Evolutionary conservation across 2,888 invertebrate genomes (phyloP), one percentile per base, ranked within the genome.

Genomic region (Melieria crassipennis): DNA sequence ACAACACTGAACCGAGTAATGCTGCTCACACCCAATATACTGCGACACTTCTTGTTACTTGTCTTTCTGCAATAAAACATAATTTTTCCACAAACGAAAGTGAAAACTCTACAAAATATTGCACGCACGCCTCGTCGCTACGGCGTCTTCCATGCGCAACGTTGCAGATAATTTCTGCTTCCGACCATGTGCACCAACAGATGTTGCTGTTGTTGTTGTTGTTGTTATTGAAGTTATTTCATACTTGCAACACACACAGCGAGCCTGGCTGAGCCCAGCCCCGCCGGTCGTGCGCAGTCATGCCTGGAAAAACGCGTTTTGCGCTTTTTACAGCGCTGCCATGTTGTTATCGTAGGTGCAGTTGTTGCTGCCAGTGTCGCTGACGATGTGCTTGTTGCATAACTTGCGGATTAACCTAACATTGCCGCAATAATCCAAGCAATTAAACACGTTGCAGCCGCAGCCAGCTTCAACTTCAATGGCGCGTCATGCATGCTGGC

Each of bases 401-500:
- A 76, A 76, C 72, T 16, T 72, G 72, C 61, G 72, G 75, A 75
- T 76, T 75, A 74, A 72, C 72, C 63, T 61, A 68, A 65, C 70
- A 72, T 65, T 71, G 60, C 72, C 67, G 67, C 71, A 68, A 73
- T 60, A 69, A 63, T 69, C 62, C 62, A 62, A 61, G 56, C 62
- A 69, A 69, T 69, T 69, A 62, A 55, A 69, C 62, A 43, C 6
- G 50, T 45, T 60, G 46, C 16, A 10, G 30, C 30, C 46, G 60
- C 45, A 55, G 16, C 55, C 55, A 5, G 16, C 55, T 16, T 13
- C 13, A 43, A 60, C 60, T 30, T 30, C 30, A 30, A 30, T 30
- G 30, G 30, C 30, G 30, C 30, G 30, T 30, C 30, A 30, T 30
- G 30, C 30, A 30, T 30, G 30, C 30, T 30, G 30, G 30, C 30